Conservation (phyloP, 2,797 vertebrate genomes). For the Acipenser transmontanus region DNA sequence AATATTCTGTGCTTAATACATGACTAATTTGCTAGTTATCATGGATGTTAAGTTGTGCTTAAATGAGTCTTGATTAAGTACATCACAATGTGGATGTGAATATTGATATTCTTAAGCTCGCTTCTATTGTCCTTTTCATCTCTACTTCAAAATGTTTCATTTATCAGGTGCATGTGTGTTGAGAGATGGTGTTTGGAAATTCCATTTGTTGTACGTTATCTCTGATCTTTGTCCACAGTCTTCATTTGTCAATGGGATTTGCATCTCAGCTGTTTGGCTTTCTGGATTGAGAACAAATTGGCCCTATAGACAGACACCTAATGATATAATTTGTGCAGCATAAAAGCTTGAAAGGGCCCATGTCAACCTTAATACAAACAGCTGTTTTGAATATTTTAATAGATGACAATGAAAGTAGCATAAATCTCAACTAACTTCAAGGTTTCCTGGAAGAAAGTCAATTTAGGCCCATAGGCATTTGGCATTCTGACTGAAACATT, state of each 20-base stretch:
- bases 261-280: constrained; percentile 72
- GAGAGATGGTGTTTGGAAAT: constrained; percentile 57
- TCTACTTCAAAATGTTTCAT: constrained; percentile 50
- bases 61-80: no score
- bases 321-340: constrained; percentile 58
- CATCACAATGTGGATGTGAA: no score
- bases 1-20: background rate
- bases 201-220: constrained; percentile 66
- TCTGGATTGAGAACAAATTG: constrained; percentile 65
- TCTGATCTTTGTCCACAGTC: constrained; percentile 60
- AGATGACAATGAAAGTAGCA: constrained; percentile 52
- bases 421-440: constrained; percentile 56
- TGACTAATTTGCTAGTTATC: background rate
- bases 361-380: constrained; percentile 57
- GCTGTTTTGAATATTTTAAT: constrained; percentile 59
- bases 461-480: constrained; percentile 53
- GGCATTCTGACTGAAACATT: constrained; percentile 58
- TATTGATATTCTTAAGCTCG: background rate
- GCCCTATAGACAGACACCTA: constrained; percentile 65
- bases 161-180: constrained; percentile 66
- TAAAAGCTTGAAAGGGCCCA: constrained; percentile 61
- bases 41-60: no score
- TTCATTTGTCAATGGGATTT: constrained; percentile 71
- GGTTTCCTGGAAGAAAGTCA: constrained; percentile 56
- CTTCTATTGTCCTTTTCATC: constrained; percentile 40